phyloP scores from a whole-genome alignment of 1,140 invertebrate genomes.

The Calephelis virginiensis region DNA sequence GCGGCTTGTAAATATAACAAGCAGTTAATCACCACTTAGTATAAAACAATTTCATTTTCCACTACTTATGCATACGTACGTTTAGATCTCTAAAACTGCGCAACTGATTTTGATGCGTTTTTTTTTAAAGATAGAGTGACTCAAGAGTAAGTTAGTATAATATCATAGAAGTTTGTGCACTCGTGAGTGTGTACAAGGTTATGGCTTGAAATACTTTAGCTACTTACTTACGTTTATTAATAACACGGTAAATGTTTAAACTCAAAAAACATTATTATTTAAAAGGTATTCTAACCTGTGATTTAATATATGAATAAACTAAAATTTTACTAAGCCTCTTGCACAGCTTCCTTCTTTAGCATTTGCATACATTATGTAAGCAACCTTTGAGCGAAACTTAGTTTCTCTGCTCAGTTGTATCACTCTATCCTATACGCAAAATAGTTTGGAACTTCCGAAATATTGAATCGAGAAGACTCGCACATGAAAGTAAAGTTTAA shows the following conservation, averaged over 20 bases:
- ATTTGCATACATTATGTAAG: conserved; percentile 7
- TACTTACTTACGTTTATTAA: too few species aligned
- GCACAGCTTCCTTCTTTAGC: not conserved
- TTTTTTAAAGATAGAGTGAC: not conserved
- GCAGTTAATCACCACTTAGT: too few species aligned
- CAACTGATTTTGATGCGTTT: not conserved
- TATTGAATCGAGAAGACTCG: not conserved
- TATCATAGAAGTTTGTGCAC: too few species aligned
- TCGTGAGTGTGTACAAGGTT: too few species aligned
- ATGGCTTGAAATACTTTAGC: too few species aligned
- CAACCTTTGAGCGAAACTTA: conserved; percentile 11
- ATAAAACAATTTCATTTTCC: too few species aligned
- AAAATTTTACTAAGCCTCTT: conserved; percentile 6
- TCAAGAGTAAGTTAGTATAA: too few species aligned
- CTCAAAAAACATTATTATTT: not conserved
- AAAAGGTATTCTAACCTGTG: not conserved
- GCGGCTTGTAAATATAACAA: not conserved
- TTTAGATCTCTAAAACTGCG: too few species aligned
- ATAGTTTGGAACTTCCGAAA: conserved; percentile 2
- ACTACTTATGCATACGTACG: too few species aligned
- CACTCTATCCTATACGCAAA: not conserved
- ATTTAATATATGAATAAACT: not conserved
- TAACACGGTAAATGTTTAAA: not conserved
- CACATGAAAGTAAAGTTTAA: too few species aligned
- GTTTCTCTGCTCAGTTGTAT: conserved; percentile 1